Percentiles rank a stretch among this genome's conserved stretches.
Conservation (phyloP, 2,113 vertebrate genomes). For the Entomyzon cyanotis region DNA sequence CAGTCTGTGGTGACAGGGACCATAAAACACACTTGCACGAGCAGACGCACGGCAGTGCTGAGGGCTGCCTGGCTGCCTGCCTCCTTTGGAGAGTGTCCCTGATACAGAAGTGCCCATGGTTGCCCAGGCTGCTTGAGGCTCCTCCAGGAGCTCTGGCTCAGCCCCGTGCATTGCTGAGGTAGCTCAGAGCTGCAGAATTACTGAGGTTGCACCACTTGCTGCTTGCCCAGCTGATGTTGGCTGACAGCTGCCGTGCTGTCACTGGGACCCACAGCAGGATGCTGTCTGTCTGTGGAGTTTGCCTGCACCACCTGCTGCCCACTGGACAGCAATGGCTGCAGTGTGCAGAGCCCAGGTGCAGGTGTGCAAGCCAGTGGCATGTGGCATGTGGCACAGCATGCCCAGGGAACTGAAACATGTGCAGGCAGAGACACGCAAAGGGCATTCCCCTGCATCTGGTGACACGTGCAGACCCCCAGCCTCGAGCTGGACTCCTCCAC, state of each 20-base stretch:
- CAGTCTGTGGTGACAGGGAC: not conserved
- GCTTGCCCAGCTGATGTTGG: not conserved
- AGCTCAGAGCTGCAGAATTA: not conserved
- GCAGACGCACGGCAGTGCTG: accelerated
- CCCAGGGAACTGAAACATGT: accelerated
- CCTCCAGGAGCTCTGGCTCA: not conserved
- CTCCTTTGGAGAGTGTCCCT: not conserved
- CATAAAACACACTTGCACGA: not conserved
- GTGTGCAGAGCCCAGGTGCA: not conserved
- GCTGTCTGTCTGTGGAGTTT: not conserved
- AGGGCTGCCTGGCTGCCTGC: not conserved
- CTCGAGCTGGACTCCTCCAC: not conserved
- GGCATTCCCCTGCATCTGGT: accelerated
- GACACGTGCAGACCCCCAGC: not conserved
- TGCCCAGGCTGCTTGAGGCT: not conserved
- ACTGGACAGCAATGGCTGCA: accelerated
- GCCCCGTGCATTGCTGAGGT: not conserved
- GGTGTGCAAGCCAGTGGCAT: not conserved
- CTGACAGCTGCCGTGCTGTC: not conserved
- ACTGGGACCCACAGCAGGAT: not conserved
- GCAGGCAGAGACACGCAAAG: not conserved
- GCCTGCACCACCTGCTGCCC: not conserved
- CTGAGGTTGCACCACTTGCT: not conserved
- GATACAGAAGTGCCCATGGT: accelerated
- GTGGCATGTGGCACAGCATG: not conserved